A percentile compares a stretch with the other conserved stretches of the same genome.
Conservation (phyloP, 1,140 invertebrate genomes). For the Ceratina calcarata region DNA sequence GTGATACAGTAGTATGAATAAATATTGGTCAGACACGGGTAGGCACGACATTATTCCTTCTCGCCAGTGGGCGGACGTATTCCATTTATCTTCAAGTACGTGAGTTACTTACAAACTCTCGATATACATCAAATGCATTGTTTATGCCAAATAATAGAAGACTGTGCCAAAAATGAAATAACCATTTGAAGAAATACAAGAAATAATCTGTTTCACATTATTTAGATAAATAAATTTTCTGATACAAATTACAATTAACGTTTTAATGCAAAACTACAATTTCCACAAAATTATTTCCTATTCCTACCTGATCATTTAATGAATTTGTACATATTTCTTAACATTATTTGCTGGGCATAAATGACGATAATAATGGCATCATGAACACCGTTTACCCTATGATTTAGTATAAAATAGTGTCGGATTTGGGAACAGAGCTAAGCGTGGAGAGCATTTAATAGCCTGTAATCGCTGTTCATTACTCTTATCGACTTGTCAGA, state of each 20-base stretch:
- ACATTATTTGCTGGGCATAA: too few species aligned
- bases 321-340: too few species aligned
- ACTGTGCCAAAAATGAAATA: not conserved
- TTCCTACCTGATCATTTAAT: too few species aligned
- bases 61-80: not conserved
- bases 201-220: too few species aligned
- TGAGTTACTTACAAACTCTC: constrained; percentile 12
- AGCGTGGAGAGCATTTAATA: not conserved
- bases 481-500: constrained; percentile 34
- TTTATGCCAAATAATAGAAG: not conserved
- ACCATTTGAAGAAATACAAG: too few species aligned
- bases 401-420: not conserved
- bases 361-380: too few species aligned
- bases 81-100: constrained; percentile 8
- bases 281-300: too few species aligned
- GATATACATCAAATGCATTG: constrained; percentile 6
- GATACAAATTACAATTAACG: too few species aligned
- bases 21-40: not conserved
- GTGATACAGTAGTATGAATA: not conserved
- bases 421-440: not conserved
- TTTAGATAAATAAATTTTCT: too few species aligned
- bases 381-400: too few species aligned
- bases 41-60: not conserved
- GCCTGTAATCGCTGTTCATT: constrained; percentile 29
- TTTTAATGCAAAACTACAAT: too few species aligned